These are phyloP conservation scores for Cheilosia pagana DNA, from an alignment of 2,888 invertebrate genomes.

Conservation along the genomic window DNA sequence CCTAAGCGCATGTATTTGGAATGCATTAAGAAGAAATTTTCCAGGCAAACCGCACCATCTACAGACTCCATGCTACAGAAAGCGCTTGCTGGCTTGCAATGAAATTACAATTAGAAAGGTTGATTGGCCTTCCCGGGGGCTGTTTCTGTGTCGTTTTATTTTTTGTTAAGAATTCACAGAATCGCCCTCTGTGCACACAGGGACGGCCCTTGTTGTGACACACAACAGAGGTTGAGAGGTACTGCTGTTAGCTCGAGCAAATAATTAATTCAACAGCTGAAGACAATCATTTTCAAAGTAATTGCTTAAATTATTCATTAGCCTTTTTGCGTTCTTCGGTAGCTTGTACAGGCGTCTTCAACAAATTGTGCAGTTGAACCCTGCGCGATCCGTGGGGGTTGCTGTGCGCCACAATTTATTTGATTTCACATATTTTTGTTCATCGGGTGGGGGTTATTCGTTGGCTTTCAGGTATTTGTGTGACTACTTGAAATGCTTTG, in stretches of 20 bases:
- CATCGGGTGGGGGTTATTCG: background rate
- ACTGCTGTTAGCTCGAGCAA: conserved; percentile 56
- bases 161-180: background rate
- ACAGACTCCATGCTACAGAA: background rate
- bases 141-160: background rate
- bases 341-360: background rate
- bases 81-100: conserved; percentile 24
- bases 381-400: background rate
- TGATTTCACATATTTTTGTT: conserved; percentile 2
- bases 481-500: conserved; percentile 23
- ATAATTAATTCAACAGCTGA: conserved; percentile 69
- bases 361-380: conserved; percentile 30
- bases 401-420: conserved; percentile 9
- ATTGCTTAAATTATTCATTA: conserved; percentile 73
- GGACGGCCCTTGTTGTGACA: conserved; percentile 26
- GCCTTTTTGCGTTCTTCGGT: conserved; percentile 41
- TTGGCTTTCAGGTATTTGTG: conserved; percentile 23
- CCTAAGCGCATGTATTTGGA: conserved; percentile 3
- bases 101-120: conserved; percentile 60
- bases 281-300: conserved; percentile 64
- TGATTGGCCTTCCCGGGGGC: conserved; percentile 48
- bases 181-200: background rate
- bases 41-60: conserved; percentile 21
- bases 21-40: conserved; percentile 48
- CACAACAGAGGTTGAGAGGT: conserved; percentile 3